Evolutionary conservation across 2,797 vertebrate species (phyloP), one percentile per base, ranked within the genome.

Genomic region (Muraenolepis orangiensis): DNA sequence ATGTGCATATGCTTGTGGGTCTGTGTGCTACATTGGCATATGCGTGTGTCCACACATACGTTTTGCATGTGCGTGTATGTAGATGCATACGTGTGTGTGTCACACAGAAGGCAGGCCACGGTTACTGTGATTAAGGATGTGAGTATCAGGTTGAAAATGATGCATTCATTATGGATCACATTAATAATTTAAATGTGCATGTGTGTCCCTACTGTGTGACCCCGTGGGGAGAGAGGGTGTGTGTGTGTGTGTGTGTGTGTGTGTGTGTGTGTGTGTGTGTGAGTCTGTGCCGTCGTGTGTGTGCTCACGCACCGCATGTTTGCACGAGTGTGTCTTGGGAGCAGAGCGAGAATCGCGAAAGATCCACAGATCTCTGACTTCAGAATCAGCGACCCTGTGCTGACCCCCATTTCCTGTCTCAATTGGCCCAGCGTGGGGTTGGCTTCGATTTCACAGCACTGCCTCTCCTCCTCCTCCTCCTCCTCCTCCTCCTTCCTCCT

Each of bases 391-490:
- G 89, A 91, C 89, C 90, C 79, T 72, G 18, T 79, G 20, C 69
- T 73, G 87, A 92, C 90, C 91, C 86, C 89, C 83, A 89, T 91
- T 91, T 91, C 90, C 90, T 88, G 84, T 85, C 88, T 90, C 82
- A 84, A 91, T 90, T 91, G 86, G 82, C 90, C 88, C 88, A 86
- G 90, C 85, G 1, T 86, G 88, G 86, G 88, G 66, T 79, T 26
- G 73, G 81, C 78, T 83, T 89, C 86, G 71, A 86, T 88, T 85
- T 84, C 78, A 79, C 85, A 80, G 84, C 81, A 77, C 80, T 0
- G 51, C 81, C 83, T 81, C 83, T 77, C 74, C 77, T 74, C 67
- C 74, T 66, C 66, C 66, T 29, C 26, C 64, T 30, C 66, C 61
- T 23, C 61, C 61, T 23, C 61, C 61, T 23, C 23, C 23, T 23